These are phyloP conservation scores for Malaclemys terrapin DNA, from an alignment of 2,113 vertebrate genomes.

Conservation along the genomic window DNA sequence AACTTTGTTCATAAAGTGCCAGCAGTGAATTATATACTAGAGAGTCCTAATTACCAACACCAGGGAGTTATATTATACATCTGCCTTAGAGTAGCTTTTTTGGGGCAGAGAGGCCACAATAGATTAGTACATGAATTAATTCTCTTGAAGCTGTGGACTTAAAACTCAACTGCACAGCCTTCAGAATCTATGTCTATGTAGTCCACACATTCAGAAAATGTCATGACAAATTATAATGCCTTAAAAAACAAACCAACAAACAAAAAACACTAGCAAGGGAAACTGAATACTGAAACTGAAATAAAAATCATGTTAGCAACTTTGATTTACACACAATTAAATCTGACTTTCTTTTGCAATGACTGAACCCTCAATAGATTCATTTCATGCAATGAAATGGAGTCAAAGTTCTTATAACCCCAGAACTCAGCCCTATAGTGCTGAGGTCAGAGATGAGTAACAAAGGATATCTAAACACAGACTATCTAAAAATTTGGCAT, in stretches of 20 bases:
- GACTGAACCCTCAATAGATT: background rate
- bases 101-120: background rate
- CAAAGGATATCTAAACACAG: background rate
- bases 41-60: background rate
- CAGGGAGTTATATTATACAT: background rate
- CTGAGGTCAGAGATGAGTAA: background rate
- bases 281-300: background rate
- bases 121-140: background rate
- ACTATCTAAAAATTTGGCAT: background rate
- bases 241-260: background rate
- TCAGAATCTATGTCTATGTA: background rate
- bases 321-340: background rate
- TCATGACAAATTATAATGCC: background rate
- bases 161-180: background rate
- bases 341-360: background rate
- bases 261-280: background rate
- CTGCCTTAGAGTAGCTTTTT: background rate
- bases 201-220: too few relatives aligned
- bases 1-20: background rate
- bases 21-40: background rate
- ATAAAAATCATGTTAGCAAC: conserved; percentile 2
- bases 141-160: background rate
- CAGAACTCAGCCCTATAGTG: background rate
- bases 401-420: background rate
- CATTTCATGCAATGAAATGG: background rate